Conservation (phyloP, 2,888 invertebrate species). For the Leptopilina drosophilae region DNA sequence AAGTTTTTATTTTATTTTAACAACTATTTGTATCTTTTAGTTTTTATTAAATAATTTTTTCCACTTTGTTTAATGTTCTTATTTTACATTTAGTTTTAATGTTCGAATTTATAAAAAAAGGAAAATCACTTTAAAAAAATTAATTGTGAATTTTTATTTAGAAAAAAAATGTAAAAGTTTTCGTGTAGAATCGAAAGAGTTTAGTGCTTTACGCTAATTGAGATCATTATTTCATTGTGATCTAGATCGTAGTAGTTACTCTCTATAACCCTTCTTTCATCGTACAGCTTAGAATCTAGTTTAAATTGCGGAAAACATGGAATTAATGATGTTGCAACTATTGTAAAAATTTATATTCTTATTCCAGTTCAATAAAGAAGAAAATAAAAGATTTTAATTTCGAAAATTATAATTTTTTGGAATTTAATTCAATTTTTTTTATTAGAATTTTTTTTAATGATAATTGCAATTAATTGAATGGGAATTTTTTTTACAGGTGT, state of each 20-base stretch:
- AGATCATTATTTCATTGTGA: slow-evolving; percentile 35
- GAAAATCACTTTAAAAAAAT: neutral
- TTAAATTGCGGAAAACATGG: slow-evolving; percentile 10
- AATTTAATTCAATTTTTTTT: too few relatives aligned
- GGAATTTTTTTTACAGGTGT: slow-evolving; percentile 84
- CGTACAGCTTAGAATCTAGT: slow-evolving; percentile 21
- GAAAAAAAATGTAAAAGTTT: neutral
- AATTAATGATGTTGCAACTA: neutral
- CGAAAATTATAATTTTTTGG: neutral
- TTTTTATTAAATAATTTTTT: neutral
- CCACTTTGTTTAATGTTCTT: neutral
- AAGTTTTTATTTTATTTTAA: neutral
- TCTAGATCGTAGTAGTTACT: slow-evolving; percentile 33
- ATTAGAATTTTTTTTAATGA: too few relatives aligned
- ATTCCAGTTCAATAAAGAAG: too few relatives aligned
- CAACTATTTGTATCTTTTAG: neutral
- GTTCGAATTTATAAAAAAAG: too few relatives aligned
- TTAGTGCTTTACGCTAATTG: slow-evolving; percentile 25
- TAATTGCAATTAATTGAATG: neutral
- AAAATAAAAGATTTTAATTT: neutral
- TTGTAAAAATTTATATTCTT: neutral
- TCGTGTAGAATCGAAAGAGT: slow-evolving; percentile 19
- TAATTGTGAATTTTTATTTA: neutral
- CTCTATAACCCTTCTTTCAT: slow-evolving; percentile 32
- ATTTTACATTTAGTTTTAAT: neutral